Conservation (phyloP, 2,888 invertebrate genomes). For the Thysanoteuthis rhombus region DNA sequence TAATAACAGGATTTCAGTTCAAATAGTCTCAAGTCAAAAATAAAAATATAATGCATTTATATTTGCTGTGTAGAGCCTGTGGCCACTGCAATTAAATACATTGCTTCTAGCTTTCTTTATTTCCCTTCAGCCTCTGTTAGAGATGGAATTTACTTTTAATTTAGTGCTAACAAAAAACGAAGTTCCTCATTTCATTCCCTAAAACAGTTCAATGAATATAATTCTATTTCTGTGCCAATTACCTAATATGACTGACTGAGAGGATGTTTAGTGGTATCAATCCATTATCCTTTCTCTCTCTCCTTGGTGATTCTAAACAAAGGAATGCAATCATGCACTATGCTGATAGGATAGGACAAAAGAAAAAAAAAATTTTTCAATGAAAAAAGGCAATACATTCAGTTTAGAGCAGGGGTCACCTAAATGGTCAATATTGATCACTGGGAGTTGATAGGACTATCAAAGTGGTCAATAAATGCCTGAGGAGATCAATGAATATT, state of each 20-base stretch:
- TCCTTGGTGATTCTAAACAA: background rate
- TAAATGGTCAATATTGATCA: background rate
- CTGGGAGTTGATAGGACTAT: too few relatives aligned
- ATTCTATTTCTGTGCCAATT: background rate
- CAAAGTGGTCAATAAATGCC: too few relatives aligned
- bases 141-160: too few relatives aligned
- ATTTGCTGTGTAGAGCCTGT: too few relatives aligned
- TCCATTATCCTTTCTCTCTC: background rate
- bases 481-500: too few relatives aligned
- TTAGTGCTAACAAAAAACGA: background rate
- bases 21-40: too few relatives aligned
- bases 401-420: background rate
- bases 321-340: background rate
- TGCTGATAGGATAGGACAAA: background rate
- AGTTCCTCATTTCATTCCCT: background rate
- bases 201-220: background rate
- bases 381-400: background rate
- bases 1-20: too few relatives aligned
- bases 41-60: too few relatives aligned
- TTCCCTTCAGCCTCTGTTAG: too few relatives aligned
- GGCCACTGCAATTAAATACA: too few relatives aligned
- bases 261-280: background rate
- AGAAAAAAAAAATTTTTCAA: too few relatives aligned
- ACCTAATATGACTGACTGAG: background rate
- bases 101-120: too few relatives aligned